These are phyloP conservation scores for Drosophila gaucha DNA, from an alignment of 2,888 invertebrate species.

Conservation along the genomic window DNA sequence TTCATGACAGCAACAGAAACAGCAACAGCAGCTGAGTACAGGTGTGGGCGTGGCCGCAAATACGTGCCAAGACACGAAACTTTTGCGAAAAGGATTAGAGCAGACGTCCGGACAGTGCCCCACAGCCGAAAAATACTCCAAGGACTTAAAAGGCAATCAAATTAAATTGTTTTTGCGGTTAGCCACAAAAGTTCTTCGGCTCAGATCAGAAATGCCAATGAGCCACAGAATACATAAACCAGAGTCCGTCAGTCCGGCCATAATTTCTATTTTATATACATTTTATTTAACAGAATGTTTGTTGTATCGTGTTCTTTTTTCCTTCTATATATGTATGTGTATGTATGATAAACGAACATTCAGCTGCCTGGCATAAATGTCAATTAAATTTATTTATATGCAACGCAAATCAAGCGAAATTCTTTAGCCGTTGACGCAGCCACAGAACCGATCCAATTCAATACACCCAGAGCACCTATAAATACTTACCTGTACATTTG, in stretches of 20 bases:
- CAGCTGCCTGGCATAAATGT: slow-evolving; percentile 62
- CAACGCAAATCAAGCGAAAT: slow-evolving; percentile 55
- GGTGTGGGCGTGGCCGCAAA: slow-evolving; percentile 37
- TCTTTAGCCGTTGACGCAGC: slow-evolving; percentile 38
- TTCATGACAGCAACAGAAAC: slow-evolving; percentile 61
- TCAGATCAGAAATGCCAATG: slow-evolving; percentile 20
- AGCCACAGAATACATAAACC: slow-evolving; percentile 11
- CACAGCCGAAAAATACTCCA: slow-evolving; percentile 31
- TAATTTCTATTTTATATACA: slow-evolving; percentile 36
- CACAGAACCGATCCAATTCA: slow-evolving; percentile 31
- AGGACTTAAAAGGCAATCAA: slow-evolving; percentile 74
- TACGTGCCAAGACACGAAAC: slow-evolving; percentile 73
- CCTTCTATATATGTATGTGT: too few relatives aligned
- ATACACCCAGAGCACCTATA: slow-evolving; percentile 41
- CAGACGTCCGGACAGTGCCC: neutral
- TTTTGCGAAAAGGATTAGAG: slow-evolving; percentile 64
- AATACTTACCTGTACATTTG: slow-evolving; percentile 71
- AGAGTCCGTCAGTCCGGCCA: slow-evolving; percentile 10
- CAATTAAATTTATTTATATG: slow-evolving; percentile 69
- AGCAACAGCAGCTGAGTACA: slow-evolving; percentile 17
- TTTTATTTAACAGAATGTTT: slow-evolving; percentile 17
- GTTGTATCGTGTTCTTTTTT: neutral
- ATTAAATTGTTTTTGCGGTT: slow-evolving; percentile 74
- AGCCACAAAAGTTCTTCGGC: slow-evolving; percentile 50
- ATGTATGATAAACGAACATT: slow-evolving; percentile 58